phyloP scores from a whole-genome alignment of 1,140 invertebrate species.

The Cepaea nemoralis region DNA sequence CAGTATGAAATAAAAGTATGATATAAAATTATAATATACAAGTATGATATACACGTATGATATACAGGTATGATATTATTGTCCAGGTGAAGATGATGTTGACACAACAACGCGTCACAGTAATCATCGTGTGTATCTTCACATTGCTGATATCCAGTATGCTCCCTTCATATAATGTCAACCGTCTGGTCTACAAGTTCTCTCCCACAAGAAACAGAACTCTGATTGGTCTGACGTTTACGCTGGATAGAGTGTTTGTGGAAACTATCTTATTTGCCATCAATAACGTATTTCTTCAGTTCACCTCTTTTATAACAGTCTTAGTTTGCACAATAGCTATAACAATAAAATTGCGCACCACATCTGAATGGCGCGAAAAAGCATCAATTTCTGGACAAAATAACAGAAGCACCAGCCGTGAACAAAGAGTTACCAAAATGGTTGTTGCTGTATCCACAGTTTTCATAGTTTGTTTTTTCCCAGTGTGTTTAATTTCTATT shows the following conservation, averaged over 20 bases:
- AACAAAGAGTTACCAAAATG: conserved; percentile 15
- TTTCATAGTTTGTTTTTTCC: conserved; percentile 14
- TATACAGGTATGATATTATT: too few relatives aligned
- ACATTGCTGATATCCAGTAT: not conserved
- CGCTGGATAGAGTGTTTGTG: not conserved
- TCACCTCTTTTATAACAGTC: not conserved
- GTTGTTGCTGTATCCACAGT: not conserved
- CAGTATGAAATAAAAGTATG: too few relatives aligned
- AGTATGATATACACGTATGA: too few relatives aligned
- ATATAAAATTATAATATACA: too few relatives aligned
- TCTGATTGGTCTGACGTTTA: not conserved
- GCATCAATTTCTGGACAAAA: not conserved
- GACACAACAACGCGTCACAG: not conserved
- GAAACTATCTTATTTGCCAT: not conserved
- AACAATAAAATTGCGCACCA: not conserved
- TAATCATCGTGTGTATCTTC: not conserved
- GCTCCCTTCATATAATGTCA: not conserved
- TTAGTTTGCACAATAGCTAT: not conserved
- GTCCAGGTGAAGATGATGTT: not conserved
- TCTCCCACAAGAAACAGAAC: conserved; percentile 8
- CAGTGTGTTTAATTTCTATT: not conserved
- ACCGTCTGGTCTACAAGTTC: not conserved
- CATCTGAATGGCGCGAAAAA: not conserved
- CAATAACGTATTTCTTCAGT: not conserved
- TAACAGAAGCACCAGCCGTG: not conserved